Evolutionary conservation across 2,888 invertebrate species (phyloP), one percentile per base, ranked within the genome.

Genomic region (Caenorhabditis wallacei): DNA sequence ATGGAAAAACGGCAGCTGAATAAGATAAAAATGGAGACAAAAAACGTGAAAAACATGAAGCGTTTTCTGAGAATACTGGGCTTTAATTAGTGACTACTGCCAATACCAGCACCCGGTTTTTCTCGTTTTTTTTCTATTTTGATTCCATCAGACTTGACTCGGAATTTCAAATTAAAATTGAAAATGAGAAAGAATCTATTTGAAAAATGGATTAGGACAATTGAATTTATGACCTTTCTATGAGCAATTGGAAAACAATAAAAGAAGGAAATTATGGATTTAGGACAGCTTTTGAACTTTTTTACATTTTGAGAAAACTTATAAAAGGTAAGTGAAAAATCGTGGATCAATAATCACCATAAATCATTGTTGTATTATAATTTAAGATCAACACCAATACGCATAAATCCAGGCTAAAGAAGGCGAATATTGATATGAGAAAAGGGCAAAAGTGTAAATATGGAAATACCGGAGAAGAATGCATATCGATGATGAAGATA

Each of bases 401-500:
- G 51, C 64, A 64, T 20, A 51, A 64, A 40, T 64, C 26, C 30
- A 46, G 22, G 24, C 22, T 20, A 64, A 13, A 20, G 16, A 24
- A 51, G 11, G 48, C 48, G 30, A 11, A 51, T 16, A 40, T 1
- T 26, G 37, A 53, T 69, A 56, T 69, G 43, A 40, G 46, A 63
- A 63, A 43, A 30, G 53, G 24, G 22, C 24, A 35, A 24, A 53
- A 72, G 59, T 53, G 71, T 59, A 51, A 61, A 59, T 48, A 71
- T 51, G 70, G 59, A 57, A 70, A 56, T 71, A 48, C 48, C 51
- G 71, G 40, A 51, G 71, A 56, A 48, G 71, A 61, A 71, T 35
- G 70, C 56, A 70, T 70, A 57, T 69, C 54, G 72, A 53, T 72
- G 72, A 72, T 72, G 72, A 72, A 40, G 72, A 72, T 63, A 72